Percentiles rank a stretch among this genome's conserved stretches.
Evolutionary conservation across 2,113 vertebrate species (phyloP).

Genomic region (Cyprinodon variegatus): DNA sequence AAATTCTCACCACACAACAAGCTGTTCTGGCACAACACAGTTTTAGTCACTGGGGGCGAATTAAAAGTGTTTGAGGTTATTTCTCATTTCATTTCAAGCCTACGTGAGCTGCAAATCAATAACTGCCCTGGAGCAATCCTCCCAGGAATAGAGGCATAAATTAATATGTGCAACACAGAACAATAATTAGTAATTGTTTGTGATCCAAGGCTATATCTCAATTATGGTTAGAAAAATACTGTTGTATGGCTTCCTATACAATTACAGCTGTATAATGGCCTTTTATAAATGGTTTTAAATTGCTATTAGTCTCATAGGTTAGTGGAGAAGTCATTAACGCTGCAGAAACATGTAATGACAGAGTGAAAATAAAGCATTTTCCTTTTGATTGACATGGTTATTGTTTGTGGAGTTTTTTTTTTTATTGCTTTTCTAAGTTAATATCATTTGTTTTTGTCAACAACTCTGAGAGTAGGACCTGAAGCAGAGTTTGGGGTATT

Average conservation of each 20-base stretch:
- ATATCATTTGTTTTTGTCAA: neutral
- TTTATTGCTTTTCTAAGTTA: neutral
- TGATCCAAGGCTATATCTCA: neutral
- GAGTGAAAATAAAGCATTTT: neutral
- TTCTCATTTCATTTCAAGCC: constrained; percentile 8
- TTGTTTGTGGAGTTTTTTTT: neutral
- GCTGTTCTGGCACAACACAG: neutral
- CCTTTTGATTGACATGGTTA: neutral
- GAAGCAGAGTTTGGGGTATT: neutral
- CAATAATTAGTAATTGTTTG: constrained; percentile 2
- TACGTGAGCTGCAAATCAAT: constrained; percentile 8
- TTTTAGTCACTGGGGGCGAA: neutral
- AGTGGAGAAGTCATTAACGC: neutral
- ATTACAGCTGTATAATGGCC: neutral
- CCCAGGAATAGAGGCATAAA: constrained; percentile 12
- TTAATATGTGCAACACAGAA: constrained; percentile 15
- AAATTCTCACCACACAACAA: neutral
- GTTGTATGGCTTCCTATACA: neutral
- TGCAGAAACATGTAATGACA: neutral
- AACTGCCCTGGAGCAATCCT: constrained; percentile 1
- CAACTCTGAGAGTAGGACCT: neutral
- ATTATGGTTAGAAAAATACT: neutral
- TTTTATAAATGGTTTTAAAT: neutral
- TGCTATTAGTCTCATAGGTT: neutral
- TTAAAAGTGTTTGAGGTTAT: constrained; percentile 3